A percentile compares a stretch with the other conserved stretches of the same genome.
These are phyloP conservation scores for Cladopsammia gracilis DNA, from an alignment of 64 coral and sea anemone species.

Conservation along the genomic window DNA sequence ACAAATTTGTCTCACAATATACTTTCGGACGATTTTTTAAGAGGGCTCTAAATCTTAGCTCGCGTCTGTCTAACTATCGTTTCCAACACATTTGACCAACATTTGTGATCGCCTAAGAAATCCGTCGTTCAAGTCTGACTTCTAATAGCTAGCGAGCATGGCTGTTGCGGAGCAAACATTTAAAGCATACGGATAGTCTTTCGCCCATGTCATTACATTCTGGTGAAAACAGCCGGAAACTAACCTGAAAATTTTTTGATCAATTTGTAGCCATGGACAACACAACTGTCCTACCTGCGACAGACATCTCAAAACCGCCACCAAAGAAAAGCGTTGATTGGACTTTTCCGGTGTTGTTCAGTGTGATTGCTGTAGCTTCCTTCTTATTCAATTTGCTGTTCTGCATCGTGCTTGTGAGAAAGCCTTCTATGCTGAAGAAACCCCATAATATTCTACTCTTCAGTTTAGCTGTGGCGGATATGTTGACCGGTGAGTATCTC, in stretches of 20 bases:
- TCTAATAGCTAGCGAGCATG: too few species aligned
- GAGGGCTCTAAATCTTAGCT: too few species aligned
- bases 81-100: too few species aligned
- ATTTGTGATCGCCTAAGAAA: too few species aligned
- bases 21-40: too few species aligned
- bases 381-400: conserved; percentile 33
- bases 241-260: not conserved
- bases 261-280: not conserved
- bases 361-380: conserved; percentile 28
- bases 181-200: too few species aligned
- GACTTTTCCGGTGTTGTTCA: not conserved
- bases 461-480: conserved; percentile 20
- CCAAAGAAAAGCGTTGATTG: not conserved
- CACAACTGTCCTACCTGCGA: not conserved
- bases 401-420: not conserved
- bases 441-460: conserved; percentile 48
- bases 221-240: too few species aligned
- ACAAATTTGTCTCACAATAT: too few species aligned
- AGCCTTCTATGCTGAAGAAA: conserved; percentile 27
- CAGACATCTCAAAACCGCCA: not conserved
- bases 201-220: too few species aligned
- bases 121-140: too few species aligned
- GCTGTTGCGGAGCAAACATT: too few species aligned
- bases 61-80: too few species aligned
- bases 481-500: conserved; percentile 26